phyloP scores from a whole-genome alignment of 2,797 vertebrate genomes.

The Microhierax caerulescens region DNA sequence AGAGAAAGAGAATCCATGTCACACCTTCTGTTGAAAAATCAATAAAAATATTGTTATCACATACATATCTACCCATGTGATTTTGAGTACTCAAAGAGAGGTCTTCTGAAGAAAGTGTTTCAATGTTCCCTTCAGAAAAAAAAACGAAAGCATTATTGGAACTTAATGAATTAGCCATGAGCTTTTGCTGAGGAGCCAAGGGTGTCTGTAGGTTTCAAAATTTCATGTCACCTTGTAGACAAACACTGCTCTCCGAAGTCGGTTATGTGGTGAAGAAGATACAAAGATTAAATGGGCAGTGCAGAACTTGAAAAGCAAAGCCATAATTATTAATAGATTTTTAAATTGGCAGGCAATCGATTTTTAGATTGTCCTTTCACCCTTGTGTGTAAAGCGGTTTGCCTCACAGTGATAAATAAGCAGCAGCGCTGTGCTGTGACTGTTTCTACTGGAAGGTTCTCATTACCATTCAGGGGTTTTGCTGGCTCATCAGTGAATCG shows the following conservation, averaged over 20 bases:
- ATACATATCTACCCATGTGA: not conserved
- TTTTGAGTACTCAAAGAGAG: not conserved
- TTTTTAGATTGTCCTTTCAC: conserved; percentile 57
- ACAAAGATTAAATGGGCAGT: conserved; percentile 26
- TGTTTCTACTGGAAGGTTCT: conserved; percentile 37
- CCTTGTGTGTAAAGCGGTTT: not conserved
- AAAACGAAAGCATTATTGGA: not conserved
- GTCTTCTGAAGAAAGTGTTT: not conserved
- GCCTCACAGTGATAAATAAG: conserved; percentile 38
- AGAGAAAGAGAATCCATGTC: not conserved
- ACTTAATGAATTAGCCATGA: not conserved
- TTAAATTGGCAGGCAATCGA: conserved; percentile 38
- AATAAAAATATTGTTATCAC: not conserved
- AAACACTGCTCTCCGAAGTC: not conserved
- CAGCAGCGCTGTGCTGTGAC: not conserved
- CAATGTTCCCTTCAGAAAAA: not conserved
- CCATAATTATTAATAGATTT: conserved; percentile 39
- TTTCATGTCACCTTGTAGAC: not conserved
- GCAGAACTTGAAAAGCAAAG: conserved; percentile 27
- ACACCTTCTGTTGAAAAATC: not conserved
- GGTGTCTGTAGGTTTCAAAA: not conserved
- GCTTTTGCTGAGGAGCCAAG: not conserved
- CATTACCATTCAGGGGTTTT: conserved; percentile 51
- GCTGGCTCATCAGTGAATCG: conserved; percentile 36
- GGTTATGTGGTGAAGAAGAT: not conserved